These are phyloP conservation scores for Dromiciops gliroides DNA, from an alignment of 2,113 vertebrate species.

Conservation along the genomic window DNA sequence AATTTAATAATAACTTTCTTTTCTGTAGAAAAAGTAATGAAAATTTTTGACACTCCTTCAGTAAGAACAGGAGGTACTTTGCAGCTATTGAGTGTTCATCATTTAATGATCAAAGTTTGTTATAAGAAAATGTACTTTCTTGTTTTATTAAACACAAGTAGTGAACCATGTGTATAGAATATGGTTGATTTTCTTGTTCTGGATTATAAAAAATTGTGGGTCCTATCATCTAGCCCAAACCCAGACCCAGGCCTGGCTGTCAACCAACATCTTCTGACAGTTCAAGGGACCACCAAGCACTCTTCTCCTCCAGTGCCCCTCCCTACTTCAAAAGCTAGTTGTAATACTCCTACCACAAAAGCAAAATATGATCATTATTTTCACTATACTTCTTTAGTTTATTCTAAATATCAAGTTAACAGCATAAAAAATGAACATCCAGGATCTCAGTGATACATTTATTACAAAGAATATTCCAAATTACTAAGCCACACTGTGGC, in stretches of 20 bases:
- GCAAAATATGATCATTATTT: neutral
- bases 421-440: conserved; percentile 22
- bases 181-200: neutral
- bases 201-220: neutral
- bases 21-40: neutral
- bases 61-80: neutral
- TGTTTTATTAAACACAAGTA: neutral
- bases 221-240: neutral
- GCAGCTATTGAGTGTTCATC: neutral
- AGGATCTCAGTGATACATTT: neutral
- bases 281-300: neutral
- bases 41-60: neutral
- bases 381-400: conserved; percentile 11
- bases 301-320: neutral
- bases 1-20: neutral
- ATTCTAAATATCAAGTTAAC: neutral
- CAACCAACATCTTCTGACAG: neutral
- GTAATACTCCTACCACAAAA: neutral
- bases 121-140: neutral
- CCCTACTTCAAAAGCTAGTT: neutral
- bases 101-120: neutral
- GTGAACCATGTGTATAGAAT: neutral
- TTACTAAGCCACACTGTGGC: neutral
- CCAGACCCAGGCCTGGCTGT: neutral
- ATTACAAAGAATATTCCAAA: conserved; percentile 19